These are phyloP conservation scores for Odontomachus brunneus DNA, from an alignment of 1,140 invertebrate genomes.

Conservation along the genomic window DNA sequence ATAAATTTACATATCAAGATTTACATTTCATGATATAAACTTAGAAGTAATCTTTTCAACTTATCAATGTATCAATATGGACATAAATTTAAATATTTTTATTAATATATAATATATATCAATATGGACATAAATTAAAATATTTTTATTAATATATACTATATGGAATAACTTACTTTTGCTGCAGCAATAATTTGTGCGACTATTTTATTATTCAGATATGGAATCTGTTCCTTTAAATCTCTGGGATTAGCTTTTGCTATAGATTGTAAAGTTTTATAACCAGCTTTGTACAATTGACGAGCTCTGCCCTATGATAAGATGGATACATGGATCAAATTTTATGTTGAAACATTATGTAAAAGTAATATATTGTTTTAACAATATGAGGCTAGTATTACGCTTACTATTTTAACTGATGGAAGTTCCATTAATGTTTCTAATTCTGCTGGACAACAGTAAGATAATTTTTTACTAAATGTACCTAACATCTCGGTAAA, in stretches of 20 bases:
- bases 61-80: too few relatives aligned
- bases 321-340: slow-evolving; percentile 48
- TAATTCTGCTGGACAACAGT: slow-evolving; percentile 90
- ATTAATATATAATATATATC: too few relatives aligned
- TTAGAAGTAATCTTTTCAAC: too few relatives aligned
- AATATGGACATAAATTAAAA: slow-evolving; percentile 28
- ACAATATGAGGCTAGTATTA: slow-evolving; percentile 44
- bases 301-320: slow-evolving; percentile 91
- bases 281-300: slow-evolving; percentile 94
- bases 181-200: slow-evolving; percentile 93
- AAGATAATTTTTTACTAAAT: slow-evolving; percentile 90
- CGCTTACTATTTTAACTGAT: slow-evolving; percentile 91
- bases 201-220: slow-evolving; percentile 90
- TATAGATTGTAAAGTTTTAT: slow-evolving; percentile 90
- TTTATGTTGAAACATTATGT: slow-evolving; percentile 48
- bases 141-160: slow-evolving; percentile 43
- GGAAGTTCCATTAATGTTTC: slow-evolving; percentile 94
- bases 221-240: slow-evolving; percentile 88
- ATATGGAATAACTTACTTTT: slow-evolving; percentile 87
- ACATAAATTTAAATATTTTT: too few relatives aligned
- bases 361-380: slow-evolving; percentile 52
- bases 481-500: slow-evolving; percentile 90
- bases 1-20: neutral
- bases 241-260: slow-evolving; percentile 89
- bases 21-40: too few relatives aligned